Evolutionary conservation across 1,140 invertebrate species (phyloP).

Genomic region (Anthonomus grandis): DNA sequence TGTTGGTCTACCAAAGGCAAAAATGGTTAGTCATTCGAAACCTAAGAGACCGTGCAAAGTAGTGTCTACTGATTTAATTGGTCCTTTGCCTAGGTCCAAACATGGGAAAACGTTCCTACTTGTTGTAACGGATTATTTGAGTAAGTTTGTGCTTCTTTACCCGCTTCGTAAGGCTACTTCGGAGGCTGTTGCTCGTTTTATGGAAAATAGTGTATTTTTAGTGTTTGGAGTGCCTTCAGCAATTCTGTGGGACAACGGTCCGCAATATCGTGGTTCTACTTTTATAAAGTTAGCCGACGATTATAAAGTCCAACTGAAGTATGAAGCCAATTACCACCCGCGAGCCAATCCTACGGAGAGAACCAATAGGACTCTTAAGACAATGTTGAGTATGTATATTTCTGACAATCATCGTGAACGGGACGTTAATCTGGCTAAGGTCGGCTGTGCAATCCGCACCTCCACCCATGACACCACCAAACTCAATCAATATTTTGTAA

Average conservation of each 20-base stretch:
- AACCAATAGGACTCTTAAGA: too few species aligned
- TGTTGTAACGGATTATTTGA: conserved; percentile 10
- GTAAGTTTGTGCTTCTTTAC: too few species aligned
- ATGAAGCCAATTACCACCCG: too few species aligned
- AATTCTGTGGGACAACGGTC: conserved; percentile 17
- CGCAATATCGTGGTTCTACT: too few species aligned
- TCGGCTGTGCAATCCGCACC: conserved; percentile 36
- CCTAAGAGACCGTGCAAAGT: background rate
- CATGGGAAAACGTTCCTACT: conserved; percentile 7
- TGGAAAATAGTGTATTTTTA: conserved; percentile 16
- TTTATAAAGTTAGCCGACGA: too few species aligned
- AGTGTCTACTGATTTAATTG: background rate
- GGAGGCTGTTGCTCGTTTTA: background rate
- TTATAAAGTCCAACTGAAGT: too few species aligned
- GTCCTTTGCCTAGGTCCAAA: conserved; percentile 6
- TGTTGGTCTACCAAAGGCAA: background rate
- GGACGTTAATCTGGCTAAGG: conserved; percentile 31
- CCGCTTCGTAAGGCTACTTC: conserved; percentile 12
- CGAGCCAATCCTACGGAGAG: too few species aligned
- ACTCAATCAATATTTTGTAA: conserved; percentile 28
- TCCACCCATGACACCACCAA: conserved; percentile 34
- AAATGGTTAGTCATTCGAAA: background rate
- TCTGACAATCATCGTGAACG: conserved; percentile 37
- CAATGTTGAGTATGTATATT: too few species aligned
- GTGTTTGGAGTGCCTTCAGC: conserved; percentile 8